Evolutionary conservation across 2,113 vertebrate species (phyloP).

Genomic region (Elaphurus davidianus): DNA sequence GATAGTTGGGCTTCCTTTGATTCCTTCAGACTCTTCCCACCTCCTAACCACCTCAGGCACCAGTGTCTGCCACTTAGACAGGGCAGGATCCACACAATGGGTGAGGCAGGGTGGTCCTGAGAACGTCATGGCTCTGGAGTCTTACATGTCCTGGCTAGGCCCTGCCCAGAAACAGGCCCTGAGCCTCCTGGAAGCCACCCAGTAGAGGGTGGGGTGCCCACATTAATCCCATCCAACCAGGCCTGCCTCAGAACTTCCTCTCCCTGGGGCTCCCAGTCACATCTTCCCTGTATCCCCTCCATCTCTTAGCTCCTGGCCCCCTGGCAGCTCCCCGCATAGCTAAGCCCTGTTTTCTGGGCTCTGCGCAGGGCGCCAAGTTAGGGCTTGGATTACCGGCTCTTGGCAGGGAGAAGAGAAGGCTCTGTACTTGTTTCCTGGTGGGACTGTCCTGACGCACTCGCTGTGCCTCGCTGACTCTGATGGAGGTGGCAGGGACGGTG

Average conservation of each 20-base stretch:
- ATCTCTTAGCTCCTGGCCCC: background rate
- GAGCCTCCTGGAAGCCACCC: background rate
- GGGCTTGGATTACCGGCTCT: background rate
- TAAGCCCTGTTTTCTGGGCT: background rate
- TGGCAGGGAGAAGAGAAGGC: background rate
- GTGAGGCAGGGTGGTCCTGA: background rate
- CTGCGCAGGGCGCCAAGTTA: background rate
- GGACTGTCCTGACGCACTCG: background rate
- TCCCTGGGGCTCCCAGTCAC: background rate
- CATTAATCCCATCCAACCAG: background rate
- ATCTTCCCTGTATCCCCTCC: background rate
- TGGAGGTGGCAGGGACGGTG: background rate
- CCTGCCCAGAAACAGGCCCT: background rate
- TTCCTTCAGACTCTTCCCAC: background rate
- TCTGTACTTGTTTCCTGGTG: background rate
- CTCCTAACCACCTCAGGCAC: background rate
- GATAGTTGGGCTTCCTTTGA: background rate
- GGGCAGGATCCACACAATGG: background rate
- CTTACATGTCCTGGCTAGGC: background rate
- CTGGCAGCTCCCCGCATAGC: background rate
- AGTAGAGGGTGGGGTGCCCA: background rate
- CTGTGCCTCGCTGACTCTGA: background rate
- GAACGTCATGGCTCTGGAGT: background rate
- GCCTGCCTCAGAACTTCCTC: background rate
- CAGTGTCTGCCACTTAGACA: background rate